Percentiles rank a stretch among this genome's conserved stretches.
These are phyloP conservation scores for Gymnogyps californianus DNA, from an alignment of 2,113 vertebrate species.

Conservation along the genomic window DNA sequence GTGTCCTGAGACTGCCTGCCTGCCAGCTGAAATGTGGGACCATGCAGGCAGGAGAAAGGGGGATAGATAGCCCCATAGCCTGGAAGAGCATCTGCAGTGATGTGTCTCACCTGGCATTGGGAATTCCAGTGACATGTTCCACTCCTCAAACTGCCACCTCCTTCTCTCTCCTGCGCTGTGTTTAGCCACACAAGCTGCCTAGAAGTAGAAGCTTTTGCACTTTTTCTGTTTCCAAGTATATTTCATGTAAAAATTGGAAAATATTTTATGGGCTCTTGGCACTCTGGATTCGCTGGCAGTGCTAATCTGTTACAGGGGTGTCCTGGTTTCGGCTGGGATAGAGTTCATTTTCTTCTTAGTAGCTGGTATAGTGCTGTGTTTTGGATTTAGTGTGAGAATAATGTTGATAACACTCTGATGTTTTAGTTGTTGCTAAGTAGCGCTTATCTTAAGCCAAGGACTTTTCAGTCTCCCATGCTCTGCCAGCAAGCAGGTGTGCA, in stretches of 20 bases:
- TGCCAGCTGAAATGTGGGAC: neutral
- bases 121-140: neutral
- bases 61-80: neutral
- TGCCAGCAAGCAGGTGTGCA: too few relatives aligned
- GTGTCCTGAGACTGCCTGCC: neutral
- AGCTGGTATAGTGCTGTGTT: too few relatives aligned
- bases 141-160: neutral
- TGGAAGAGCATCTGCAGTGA: neutral
- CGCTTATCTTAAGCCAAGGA: too few relatives aligned
- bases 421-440: too few relatives aligned
- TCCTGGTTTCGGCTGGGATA: too few relatives aligned
- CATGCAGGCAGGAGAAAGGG: fast-evolving
- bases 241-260: neutral
- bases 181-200: neutral
- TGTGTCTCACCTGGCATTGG: neutral
- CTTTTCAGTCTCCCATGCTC: too few relatives aligned
- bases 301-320: neutral
- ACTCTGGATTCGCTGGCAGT: neutral
- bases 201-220: neutral
- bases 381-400: too few relatives aligned
- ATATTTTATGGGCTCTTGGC: neutral
- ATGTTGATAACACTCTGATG: too few relatives aligned
- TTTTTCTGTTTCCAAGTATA: neutral
- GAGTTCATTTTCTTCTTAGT: too few relatives aligned
- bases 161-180: fast-evolving